Evolutionary conservation across 2,113 vertebrate species (phyloP).

Genomic region (Planiliza haematocheilus): DNA sequence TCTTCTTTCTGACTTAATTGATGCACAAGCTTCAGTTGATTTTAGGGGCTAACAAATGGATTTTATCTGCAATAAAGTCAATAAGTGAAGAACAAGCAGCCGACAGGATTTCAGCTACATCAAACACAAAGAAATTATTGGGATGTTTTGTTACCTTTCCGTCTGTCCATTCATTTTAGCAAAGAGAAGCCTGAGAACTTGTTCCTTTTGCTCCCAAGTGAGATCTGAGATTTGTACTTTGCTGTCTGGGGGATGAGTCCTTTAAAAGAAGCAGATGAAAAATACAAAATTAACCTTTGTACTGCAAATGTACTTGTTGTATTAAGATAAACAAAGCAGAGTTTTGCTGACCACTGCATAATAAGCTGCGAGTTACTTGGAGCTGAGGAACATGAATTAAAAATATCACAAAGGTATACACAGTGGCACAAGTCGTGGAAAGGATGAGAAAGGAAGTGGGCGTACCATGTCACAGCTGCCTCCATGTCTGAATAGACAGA

Average conservation of each 20-base stretch:
- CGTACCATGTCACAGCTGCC: conserved; percentile 85
- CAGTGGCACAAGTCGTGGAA: conserved; percentile 3
- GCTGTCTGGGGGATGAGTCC: conserved; percentile 75
- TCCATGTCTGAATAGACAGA: conserved; percentile 85
- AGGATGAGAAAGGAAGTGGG: conserved; percentile 1
- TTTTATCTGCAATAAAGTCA: conserved; percentile 41
- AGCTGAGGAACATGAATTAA: conserved; percentile 23
- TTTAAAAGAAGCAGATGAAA: conserved; percentile 56
- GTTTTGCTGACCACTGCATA: conserved; percentile 15
- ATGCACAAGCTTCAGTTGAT: conserved; percentile 33
- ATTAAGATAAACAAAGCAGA: conserved; percentile 10
- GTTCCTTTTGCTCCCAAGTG: conserved; percentile 92
- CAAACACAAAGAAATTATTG: conserved; percentile 28
- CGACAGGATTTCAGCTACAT: conserved; percentile 16
- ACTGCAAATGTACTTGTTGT: not conserved
- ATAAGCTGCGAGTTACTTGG: not conserved
- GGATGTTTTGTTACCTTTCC: conserved; percentile 75
- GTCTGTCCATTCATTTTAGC: conserved; percentile 89
- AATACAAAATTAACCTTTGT: not conserved
- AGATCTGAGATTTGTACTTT: conserved; percentile 87
- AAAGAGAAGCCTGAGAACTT: conserved; percentile 89
- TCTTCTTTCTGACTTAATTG: conserved; percentile 58
- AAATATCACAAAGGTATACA: conserved; percentile 29
- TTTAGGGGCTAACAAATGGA: conserved; percentile 51
- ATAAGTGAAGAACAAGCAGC: conserved; percentile 23